phyloP scores from a whole-genome alignment of 2,888 invertebrate genomes.

The Serrognathus titanus region DNA sequence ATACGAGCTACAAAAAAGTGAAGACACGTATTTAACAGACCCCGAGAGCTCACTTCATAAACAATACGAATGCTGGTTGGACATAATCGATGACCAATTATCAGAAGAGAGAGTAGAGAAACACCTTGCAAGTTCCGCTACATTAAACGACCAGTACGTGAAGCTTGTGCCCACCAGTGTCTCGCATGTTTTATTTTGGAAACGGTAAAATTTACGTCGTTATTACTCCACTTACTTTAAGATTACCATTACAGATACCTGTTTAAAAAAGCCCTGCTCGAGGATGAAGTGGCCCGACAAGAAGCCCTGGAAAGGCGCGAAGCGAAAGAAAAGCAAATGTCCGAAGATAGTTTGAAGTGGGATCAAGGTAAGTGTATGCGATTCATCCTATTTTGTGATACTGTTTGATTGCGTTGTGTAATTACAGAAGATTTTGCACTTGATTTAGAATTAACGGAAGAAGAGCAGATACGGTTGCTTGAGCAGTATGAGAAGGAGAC shows the following conservation, averaged over 20 bases:
- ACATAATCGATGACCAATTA: constrained; percentile 54
- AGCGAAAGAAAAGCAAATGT: constrained; percentile 49
- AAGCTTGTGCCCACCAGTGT: constrained; percentile 70
- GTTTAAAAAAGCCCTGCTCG: constrained; percentile 75
- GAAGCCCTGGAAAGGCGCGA: constrained; percentile 56
- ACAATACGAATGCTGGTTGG: constrained; percentile 59
- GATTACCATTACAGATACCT: constrained; percentile 56
- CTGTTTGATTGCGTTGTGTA: constrained; percentile 11
- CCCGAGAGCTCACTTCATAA: constrained; percentile 56
- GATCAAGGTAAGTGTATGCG: constrained; percentile 45
- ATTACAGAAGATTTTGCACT: constrained; percentile 62
- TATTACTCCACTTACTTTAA: background rate
- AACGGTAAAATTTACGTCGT: constrained; percentile 52
- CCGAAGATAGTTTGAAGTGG: constrained; percentile 49
- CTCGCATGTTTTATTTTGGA: constrained; percentile 75
- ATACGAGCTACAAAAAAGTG: constrained; percentile 67
- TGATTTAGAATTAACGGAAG: constrained; percentile 66
- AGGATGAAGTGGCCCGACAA: constrained; percentile 69
- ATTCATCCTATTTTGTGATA: background rate
- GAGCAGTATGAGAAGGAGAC: constrained; percentile 67
- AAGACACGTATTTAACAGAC: constrained; percentile 69
- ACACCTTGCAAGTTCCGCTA: constrained; percentile 56
- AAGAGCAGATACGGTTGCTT: constrained; percentile 64
- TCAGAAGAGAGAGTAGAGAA: constrained; percentile 59
- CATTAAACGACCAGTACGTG: constrained; percentile 47